Conservation (phyloP, 2,113 vertebrate genomes). For the Corythaeola cristata region DNA sequence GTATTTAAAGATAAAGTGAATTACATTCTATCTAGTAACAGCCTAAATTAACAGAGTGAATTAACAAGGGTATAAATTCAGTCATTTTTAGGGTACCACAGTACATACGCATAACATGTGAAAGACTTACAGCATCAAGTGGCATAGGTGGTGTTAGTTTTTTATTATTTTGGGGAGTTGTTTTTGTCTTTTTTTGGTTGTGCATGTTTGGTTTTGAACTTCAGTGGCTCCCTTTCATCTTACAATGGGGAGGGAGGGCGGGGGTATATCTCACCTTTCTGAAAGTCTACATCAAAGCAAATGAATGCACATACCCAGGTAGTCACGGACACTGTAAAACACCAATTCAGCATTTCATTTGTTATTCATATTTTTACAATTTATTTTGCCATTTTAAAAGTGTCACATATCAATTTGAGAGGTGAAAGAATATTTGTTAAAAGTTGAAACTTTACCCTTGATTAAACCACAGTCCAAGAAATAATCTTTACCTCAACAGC, state of each 20-base stretch:
- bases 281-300: not conserved
- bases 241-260: not conserved
- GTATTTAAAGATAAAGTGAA: not conserved
- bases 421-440: not conserved
- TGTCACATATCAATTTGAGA: not conserved
- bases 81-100: not conserved
- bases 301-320: not conserved
- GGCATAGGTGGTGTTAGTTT: fast-evolving
- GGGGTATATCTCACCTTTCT: not conserved
- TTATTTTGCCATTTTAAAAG: not conserved
- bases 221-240: not conserved
- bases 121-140: not conserved
- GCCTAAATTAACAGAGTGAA: not conserved
- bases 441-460: not conserved
- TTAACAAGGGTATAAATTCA: not conserved
- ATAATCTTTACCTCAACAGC: not conserved
- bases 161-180: not conserved
- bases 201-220: not conserved
- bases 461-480: not conserved
- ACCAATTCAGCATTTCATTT: not conserved
- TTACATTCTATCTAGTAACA: not conserved
- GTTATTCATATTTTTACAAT: not conserved
- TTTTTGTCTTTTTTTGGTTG: not conserved
- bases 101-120: fast-evolving
- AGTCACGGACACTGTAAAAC: not conserved